Evolutionary conservation across 2,113 vertebrate genomes (phyloP).

Genomic region (Mirounga angustirostris): DNA sequence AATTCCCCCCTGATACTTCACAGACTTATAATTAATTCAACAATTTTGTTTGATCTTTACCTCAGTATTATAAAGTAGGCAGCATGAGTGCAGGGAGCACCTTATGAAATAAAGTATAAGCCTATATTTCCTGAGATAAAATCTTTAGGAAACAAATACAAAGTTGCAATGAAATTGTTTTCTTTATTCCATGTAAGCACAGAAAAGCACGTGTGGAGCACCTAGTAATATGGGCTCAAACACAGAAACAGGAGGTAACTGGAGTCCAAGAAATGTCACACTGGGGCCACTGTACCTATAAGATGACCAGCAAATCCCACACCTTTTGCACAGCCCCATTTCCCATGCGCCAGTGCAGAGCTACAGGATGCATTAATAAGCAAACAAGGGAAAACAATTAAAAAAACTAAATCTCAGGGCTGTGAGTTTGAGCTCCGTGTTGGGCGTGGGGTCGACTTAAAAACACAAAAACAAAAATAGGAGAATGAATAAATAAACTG

Average conservation of each 20-base stretch:
- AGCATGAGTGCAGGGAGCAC: rapidly evolving
- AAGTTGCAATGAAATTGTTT: background rate
- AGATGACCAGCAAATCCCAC: background rate
- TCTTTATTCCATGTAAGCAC: background rate
- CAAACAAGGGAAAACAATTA: background rate
- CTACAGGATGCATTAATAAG: background rate
- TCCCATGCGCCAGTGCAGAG: background rate
- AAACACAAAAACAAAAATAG: background rate
- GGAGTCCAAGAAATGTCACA: background rate
- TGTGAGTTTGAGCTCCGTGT: background rate
- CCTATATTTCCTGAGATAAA: background rate
- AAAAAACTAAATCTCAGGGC: background rate
- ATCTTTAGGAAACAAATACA: background rate
- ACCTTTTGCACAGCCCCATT: background rate
- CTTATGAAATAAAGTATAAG: background rate
- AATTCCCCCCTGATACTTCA: background rate
- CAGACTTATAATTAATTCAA: background rate
- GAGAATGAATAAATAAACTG: background rate
- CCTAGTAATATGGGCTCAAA: background rate
- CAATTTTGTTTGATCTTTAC: background rate
- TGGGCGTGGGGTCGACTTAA: background rate
- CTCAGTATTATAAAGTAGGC: background rate
- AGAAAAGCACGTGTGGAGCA: background rate
- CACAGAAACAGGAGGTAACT: background rate
- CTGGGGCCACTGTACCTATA: rapidly evolving